phyloP scores from a whole-genome alignment of 2,113 vertebrate genomes.

The Heterochromis multidens region DNA sequence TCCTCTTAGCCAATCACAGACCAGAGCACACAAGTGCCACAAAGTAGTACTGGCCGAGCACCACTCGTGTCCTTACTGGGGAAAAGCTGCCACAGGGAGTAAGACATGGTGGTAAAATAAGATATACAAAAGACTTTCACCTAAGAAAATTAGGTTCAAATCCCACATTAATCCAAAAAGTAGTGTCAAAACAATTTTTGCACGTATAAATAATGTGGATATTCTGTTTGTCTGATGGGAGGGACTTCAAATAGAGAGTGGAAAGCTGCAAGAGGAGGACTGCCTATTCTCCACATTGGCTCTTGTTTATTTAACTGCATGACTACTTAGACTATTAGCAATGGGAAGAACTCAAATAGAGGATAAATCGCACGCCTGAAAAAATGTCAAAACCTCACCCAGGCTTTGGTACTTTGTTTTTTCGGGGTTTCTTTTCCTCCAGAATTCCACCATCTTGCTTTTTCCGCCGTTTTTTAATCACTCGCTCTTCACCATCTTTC shows the following conservation, averaged over 20 bases:
- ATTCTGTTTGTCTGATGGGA: not conserved
- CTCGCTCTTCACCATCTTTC: slow-evolving; percentile 89
- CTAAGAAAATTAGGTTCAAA: not conserved
- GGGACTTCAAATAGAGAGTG: not conserved
- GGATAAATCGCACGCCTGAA: not conserved
- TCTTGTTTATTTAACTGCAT: not conserved
- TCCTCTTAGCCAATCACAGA: not conserved
- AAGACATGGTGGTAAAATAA: not conserved
- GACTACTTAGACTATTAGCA: not conserved
- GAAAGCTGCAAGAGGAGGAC: not conserved
- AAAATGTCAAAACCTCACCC: slow-evolving; percentile 76
- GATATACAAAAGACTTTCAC: not conserved
- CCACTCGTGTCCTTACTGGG: not conserved
- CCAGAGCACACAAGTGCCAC: not conserved
- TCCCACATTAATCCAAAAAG: not conserved
- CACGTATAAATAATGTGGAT: not conserved
- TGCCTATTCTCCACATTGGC: not conserved
- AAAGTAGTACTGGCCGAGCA: not conserved
- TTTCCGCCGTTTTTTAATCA: slow-evolving; percentile 89
- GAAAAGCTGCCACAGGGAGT: not conserved
- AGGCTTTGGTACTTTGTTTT: slow-evolving; percentile 88
- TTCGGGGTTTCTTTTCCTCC: slow-evolving; percentile 93
- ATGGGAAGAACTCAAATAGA: not conserved
- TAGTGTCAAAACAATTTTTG: not conserved
- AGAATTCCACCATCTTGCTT: slow-evolving; percentile 88